A percentile compares a stretch with the other conserved stretches of the same genome.
Evolutionary conservation across 2,113 vertebrate species (phyloP).

Genomic region (Erythrocercus mccallii): DNA sequence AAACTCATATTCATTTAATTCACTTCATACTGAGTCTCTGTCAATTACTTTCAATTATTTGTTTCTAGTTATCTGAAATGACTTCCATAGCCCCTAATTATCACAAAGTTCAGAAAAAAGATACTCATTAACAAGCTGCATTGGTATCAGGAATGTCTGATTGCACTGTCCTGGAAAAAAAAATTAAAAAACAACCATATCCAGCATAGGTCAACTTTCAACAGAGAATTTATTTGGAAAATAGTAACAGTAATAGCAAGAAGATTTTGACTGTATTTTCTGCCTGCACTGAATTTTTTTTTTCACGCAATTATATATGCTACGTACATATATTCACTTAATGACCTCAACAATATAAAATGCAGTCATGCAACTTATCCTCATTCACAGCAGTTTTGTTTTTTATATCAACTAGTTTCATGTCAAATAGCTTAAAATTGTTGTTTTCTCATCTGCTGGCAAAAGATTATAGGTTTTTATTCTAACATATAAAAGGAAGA

Average conservation of each 20-base stretch:
- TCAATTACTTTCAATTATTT: not conserved
- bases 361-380: not conserved
- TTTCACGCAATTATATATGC: not conserved
- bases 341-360: not conserved
- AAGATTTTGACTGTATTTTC: not conserved
- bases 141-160: not conserved
- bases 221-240: not conserved
- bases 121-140: not conserved
- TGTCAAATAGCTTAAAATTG: not conserved
- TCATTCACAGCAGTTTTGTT: not conserved
- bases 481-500: not conserved
- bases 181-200: rapidly evolving
- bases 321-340: not conserved
- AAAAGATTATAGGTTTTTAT: conserved; percentile 24
- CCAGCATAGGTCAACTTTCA: not conserved
- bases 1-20: not conserved
- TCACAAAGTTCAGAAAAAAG: not conserved
- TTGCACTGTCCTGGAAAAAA: not conserved
- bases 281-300: not conserved
- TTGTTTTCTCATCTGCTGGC: not conserved
- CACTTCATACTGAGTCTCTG: not conserved
- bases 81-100: not conserved
- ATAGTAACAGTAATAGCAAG: not conserved
- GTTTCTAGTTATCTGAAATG: not conserved
- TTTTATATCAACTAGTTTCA: not conserved